Evolutionary conservation across 2,113 vertebrate genomes (phyloP).

Genomic region (Genyomyrus donnyi): DNA sequence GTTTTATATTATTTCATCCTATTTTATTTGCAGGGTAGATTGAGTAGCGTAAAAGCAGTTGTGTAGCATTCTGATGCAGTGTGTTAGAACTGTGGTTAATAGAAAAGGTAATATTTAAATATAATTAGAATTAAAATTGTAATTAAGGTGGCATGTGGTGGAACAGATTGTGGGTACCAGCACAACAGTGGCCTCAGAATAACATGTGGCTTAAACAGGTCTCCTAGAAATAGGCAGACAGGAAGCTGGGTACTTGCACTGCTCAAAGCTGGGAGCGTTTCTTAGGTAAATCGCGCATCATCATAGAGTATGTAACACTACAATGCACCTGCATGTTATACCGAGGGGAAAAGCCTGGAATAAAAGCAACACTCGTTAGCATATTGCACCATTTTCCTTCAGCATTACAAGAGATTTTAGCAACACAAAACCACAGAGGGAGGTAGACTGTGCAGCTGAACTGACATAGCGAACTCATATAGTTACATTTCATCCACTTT

Average conservation of each 20-base stretch:
- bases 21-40: neutral
- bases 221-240: neutral
- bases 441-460: neutral
- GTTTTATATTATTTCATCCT: neutral
- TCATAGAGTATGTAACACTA: neutral
- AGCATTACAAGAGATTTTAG: neutral
- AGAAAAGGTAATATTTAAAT: neutral
- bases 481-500: neutral
- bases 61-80: neutral
- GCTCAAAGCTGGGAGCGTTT: neutral
- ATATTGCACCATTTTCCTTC: neutral
- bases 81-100: neutral
- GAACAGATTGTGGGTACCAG: neutral
- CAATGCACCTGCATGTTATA: neutral
- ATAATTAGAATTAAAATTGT: neutral
- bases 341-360: neutral
- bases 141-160: neutral
- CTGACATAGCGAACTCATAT: neutral
- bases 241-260: neutral
- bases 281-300: neutral
- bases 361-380: neutral
- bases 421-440: neutral
- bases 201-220: neutral
- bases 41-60: neutral
- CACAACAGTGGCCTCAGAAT: neutral